Evolutionary conservation across 2,888 invertebrate species (phyloP).

Genomic region (Chymomyza amoena): DNA sequence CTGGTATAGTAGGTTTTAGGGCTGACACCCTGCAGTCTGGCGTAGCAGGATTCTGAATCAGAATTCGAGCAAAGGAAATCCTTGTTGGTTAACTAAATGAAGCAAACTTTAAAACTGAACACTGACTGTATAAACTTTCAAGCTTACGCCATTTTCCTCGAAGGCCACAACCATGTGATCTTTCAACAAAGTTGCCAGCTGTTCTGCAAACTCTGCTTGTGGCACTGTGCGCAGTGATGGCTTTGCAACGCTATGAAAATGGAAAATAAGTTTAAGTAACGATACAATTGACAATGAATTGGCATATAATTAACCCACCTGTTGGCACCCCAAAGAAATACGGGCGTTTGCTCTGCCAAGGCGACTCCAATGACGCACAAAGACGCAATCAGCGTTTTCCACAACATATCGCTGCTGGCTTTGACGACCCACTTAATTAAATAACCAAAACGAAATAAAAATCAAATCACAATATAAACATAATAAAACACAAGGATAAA

Average conservation of each 20-base stretch:
- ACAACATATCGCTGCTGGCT: constrained; percentile 61
- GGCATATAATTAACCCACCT: constrained; percentile 64
- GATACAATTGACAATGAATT: not conserved
- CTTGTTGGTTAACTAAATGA: constrained; percentile 77
- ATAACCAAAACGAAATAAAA: constrained; percentile 45
- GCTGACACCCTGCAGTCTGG: constrained; percentile 76
- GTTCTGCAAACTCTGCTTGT: constrained; percentile 63
- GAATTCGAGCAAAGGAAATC: constrained; percentile 79
- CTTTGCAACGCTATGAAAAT: constrained; percentile 52
- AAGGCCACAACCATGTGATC: constrained; percentile 79
- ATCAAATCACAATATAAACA: constrained; percentile 35
- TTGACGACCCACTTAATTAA: constrained; percentile 41
- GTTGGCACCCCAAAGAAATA: constrained; percentile 81
- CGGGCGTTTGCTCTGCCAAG: constrained; percentile 80
- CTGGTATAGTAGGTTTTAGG: constrained; percentile 81
- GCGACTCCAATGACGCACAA: constrained; percentile 69
- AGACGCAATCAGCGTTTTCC: constrained; percentile 66
- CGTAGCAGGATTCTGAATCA: constrained; percentile 76
- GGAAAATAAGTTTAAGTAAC: not conserved
- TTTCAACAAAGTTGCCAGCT: constrained; percentile 52
- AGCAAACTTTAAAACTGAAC: not conserved
- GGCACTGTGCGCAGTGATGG: constrained; percentile 66
- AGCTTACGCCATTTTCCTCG: constrained; percentile 80
- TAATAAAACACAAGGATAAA: constrained; percentile 35
- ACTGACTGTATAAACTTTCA: not conserved